Percentiles rank a stretch among this genome's conserved stretches.
phyloP scores from a whole-genome alignment of 2,888 invertebrate genomes.

The Reticulitermes lucifugus region DNA sequence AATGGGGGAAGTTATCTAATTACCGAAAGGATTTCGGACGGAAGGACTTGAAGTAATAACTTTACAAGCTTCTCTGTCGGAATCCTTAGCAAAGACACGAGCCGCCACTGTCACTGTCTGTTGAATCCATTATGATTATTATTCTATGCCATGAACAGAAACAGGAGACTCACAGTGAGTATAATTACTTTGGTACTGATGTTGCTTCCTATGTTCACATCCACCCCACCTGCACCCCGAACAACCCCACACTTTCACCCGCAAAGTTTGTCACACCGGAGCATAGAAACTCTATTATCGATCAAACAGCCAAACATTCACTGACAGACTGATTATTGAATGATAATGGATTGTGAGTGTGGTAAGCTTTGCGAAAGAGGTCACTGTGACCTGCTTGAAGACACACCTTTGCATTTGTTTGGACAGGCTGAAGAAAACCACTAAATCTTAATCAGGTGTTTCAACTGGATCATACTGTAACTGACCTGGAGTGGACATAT shows the following conservation, averaged over 20 bases:
- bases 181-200: slow-evolving; percentile 12
- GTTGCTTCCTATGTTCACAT: background rate
- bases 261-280: background rate
- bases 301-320: background rate
- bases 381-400: too few relatives aligned
- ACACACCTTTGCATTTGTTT: too few relatives aligned
- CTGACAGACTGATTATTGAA: too few relatives aligned
- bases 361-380: too few relatives aligned
- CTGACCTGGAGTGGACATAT: too few relatives aligned
- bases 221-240: background rate
- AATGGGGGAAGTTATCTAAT: background rate
- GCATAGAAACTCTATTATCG: background rate
- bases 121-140: slow-evolving; percentile 23
- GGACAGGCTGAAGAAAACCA: too few relatives aligned
- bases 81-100: background rate
- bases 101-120: background rate
- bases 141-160: background rate
- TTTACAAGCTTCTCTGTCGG: too few relatives aligned
- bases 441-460: too few relatives aligned
- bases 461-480: too few relatives aligned
- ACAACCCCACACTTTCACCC: background rate
- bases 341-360: too few relatives aligned
- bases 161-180: background rate
- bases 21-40: background rate
- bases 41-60: too few relatives aligned